Conservation (phyloP, 2,888 invertebrate species). For the Uloborus plumipes region DNA sequence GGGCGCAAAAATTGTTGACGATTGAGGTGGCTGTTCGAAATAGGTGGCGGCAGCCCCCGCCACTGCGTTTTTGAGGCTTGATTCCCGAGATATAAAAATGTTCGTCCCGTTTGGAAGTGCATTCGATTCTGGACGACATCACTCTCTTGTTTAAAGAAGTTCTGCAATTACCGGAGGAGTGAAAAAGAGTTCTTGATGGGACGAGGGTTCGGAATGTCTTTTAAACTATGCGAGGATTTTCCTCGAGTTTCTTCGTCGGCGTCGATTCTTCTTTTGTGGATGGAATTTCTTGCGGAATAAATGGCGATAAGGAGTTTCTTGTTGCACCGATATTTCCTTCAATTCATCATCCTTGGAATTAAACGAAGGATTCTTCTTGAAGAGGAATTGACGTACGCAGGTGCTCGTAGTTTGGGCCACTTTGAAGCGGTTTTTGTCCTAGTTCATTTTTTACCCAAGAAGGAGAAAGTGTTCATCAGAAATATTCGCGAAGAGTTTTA, state of each 20-base stretch:
- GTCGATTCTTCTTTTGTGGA: background rate
- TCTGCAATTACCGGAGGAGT: conserved; percentile 32
- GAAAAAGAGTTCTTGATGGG: conserved; percentile 39
- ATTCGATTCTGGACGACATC: background rate
- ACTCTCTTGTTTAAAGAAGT: background rate
- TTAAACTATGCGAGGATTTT: conserved; percentile 48
- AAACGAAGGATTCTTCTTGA: too few species aligned
- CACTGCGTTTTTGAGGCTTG: too few species aligned
- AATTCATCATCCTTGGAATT: too few species aligned
- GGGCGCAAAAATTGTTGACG: conserved; percentile 14
- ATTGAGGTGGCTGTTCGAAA: conserved; percentile 42
- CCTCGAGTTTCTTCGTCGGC: conserved; percentile 51
- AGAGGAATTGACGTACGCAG: too few species aligned
- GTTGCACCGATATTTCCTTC: too few species aligned
- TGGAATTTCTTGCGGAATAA: background rate
- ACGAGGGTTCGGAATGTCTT: conserved; percentile 11
- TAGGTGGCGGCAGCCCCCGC: background rate
- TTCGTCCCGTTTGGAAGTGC: background rate
- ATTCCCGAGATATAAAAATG: conserved; percentile 9
- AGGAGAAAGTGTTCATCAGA: too few species aligned
- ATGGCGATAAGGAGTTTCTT: too few species aligned
- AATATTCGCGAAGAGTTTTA: too few species aligned
- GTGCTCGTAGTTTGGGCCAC: too few species aligned
- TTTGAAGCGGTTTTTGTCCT: too few species aligned
- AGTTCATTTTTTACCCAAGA: too few species aligned